Evolutionary conservation across 2,888 invertebrate genomes (phyloP).

Genomic region (Tuta absoluta): DNA sequence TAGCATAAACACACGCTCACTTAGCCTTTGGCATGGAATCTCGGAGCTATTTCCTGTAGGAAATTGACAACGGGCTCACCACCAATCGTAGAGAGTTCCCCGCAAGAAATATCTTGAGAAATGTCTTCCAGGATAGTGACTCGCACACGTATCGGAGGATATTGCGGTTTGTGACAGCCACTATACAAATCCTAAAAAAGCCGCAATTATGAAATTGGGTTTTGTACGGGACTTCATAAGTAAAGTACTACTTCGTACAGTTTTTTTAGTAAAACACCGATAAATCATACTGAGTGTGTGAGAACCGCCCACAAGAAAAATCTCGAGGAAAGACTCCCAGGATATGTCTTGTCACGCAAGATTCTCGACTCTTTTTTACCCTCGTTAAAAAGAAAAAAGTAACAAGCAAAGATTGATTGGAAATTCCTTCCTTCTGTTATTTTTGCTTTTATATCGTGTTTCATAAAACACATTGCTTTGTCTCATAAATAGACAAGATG

Average conservation of each 20-base stretch:
- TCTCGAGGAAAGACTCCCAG: constrained; percentile 41
- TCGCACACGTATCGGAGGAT: no score
- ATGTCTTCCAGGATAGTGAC: constrained; percentile 41
- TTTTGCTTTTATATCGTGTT: neutral
- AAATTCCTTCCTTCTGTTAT: constrained; percentile 2
- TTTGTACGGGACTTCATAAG: no score
- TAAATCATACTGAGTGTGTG: neutral
- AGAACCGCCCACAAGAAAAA: constrained; percentile 44
- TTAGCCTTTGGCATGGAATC: constrained; percentile 37
- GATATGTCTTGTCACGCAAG: constrained; percentile 45
- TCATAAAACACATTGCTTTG: neutral
- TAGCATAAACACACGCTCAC: constrained; percentile 28
- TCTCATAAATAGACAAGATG: neutral
- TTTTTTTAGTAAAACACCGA: no score
- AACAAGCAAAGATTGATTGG: constrained; percentile 14
- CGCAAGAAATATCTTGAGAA: constrained; percentile 43
- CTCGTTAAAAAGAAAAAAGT: constrained; percentile 23
- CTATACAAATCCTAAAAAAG: no score
- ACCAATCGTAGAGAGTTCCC: constrained; percentile 40
- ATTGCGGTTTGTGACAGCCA: no score
- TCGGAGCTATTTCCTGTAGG: constrained; percentile 50
- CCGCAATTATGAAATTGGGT: no score
- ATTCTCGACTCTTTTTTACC: constrained; percentile 28
- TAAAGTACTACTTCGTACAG: no score
- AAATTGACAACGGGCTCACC: constrained; percentile 47